Evolutionary conservation across 2,113 vertebrate genomes (phyloP).

Genomic region (Ictalurus punctatus): DNA sequence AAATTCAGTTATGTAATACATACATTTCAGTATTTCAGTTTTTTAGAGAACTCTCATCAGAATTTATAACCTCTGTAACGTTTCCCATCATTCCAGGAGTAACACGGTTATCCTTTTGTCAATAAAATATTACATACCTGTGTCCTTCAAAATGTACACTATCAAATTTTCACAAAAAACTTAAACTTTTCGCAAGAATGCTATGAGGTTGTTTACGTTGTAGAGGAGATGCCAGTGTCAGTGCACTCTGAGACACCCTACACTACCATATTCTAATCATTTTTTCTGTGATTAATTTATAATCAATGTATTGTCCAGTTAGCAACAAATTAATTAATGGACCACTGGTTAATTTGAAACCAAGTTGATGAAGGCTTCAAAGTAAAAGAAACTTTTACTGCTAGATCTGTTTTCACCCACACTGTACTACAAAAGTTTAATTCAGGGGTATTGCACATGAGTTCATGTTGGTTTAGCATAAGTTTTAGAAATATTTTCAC

Average conservation of each 20-base stretch:
- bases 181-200: too few relatives aligned
- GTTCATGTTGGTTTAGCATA: background rate
- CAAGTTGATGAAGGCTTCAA: too few relatives aligned
- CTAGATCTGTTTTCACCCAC: background rate
- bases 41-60: slow-evolving; percentile 15
- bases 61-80: slow-evolving; percentile 32
- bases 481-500: too few relatives aligned
- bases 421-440: background rate
- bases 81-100: background rate
- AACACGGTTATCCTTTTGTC: slow-evolving; percentile 1
- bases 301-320: too few relatives aligned
- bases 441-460: background rate
- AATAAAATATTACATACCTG: background rate
- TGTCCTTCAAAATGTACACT: background rate
- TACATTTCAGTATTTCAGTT: background rate
- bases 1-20: slow-evolving; percentile 35
- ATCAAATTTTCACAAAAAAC: slow-evolving; percentile 6
- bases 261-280: background rate
- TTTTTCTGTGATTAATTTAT: too few relatives aligned
- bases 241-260: background rate
- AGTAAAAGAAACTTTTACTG: slow-evolving; percentile 56
- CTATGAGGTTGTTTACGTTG: too few relatives aligned
- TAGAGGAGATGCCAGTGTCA: background rate
- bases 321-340: too few relatives aligned
- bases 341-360: too few relatives aligned